Evolutionary conservation across 2,797 vertebrate species (phyloP).

Genomic region (Rhadinocentrus ornatus): DNA sequence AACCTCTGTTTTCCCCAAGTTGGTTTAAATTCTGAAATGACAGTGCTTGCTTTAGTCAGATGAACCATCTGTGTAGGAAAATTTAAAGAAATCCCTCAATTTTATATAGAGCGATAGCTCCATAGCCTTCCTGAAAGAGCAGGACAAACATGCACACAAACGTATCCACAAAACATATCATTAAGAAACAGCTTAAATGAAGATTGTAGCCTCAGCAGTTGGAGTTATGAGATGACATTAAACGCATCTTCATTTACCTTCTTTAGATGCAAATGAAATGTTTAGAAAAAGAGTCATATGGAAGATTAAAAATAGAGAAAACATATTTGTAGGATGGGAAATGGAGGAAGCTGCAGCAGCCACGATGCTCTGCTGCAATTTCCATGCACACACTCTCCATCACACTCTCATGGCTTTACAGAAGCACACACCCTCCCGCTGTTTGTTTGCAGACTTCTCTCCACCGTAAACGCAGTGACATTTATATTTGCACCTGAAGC

Average conservation of each 20-base stretch:
- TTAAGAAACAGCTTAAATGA: not conserved
- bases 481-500: slow-evolving; percentile 79
- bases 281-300: not conserved
- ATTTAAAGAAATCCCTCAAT: not conserved
- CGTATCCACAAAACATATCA: not conserved
- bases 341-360: slow-evolving; percentile 9
- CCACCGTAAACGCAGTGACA: slow-evolving; percentile 72
- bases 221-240: not conserved
- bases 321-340: slow-evolving; percentile 16
- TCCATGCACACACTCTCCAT: slow-evolving; percentile 27
- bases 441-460: slow-evolving; percentile 70
- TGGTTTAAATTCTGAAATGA: slow-evolving; percentile 7
- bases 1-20: not conserved
- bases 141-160: not conserved
- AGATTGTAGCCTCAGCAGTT: not conserved
- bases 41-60: slow-evolving; percentile 4
- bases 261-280: not conserved
- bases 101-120: not conserved
- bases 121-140: not conserved
- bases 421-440: slow-evolving; percentile 30
- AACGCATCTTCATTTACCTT: not conserved
- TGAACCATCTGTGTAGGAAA: slow-evolving; percentile 12
- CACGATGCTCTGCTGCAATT: slow-evolving; percentile 28
- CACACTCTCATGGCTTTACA: slow-evolving; percentile 5
- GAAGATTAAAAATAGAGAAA: not conserved